Conservation (phyloP, 2,797 vertebrate genomes). For the Austrolebias charrua region DNA sequence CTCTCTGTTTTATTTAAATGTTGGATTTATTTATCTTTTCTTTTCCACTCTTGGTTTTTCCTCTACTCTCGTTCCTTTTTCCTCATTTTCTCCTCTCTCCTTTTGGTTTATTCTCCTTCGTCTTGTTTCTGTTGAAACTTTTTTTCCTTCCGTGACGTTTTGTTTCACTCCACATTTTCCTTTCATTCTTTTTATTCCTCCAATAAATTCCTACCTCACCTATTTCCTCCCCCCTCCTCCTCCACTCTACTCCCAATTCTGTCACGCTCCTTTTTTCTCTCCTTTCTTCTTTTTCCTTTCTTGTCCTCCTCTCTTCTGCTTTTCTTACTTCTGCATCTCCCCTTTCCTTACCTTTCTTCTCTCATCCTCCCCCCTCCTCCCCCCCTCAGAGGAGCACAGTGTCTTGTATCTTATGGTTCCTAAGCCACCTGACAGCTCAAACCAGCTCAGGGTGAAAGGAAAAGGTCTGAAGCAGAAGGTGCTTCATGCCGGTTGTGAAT, state of each 20-base stretch:
- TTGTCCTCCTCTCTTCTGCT: not conserved
- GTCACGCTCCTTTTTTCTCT: conserved; percentile 68
- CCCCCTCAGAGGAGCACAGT: conserved; percentile 88
- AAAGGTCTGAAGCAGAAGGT: conserved; percentile 90
- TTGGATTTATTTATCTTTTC: too few relatives aligned
- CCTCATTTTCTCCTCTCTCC: not conserved
- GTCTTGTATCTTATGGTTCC: conserved; percentile 89
- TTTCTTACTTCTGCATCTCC: not conserved
- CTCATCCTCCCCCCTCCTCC: conserved; percentile 49
- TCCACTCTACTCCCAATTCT: conserved; percentile 10
- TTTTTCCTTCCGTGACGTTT: too few relatives aligned
- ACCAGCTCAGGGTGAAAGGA: conserved; percentile 90
- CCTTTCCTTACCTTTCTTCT: not conserved
- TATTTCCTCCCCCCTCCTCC: conserved; percentile 20
- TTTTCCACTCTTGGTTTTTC: not conserved
- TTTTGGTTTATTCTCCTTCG: too few relatives aligned
- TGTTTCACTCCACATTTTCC: not conserved
- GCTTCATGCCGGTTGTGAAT: conserved; percentile 89
- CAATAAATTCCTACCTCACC: conserved; percentile 52
- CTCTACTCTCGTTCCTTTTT: too few relatives aligned
- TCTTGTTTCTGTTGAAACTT: too few relatives aligned
- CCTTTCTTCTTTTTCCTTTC: not conserved
- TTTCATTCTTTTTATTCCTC: conserved; percentile 42
- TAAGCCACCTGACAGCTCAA: conserved; percentile 91
- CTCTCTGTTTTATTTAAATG: not conserved